phyloP scores from a whole-genome alignment of 2,797 vertebrate species.

The Bradypodion pumilum region DNA sequence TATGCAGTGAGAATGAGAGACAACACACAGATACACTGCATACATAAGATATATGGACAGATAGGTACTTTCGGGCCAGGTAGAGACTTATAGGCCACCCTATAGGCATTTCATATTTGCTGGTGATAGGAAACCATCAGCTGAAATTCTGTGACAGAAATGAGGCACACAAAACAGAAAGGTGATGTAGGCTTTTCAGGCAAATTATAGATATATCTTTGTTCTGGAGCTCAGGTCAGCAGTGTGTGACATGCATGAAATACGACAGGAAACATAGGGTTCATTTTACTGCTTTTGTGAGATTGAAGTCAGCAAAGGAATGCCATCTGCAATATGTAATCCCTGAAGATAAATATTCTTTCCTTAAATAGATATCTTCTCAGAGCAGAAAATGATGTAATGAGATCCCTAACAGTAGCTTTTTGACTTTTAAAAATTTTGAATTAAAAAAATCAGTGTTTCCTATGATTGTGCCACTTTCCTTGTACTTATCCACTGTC shows the following conservation, averaged over 20 bases:
- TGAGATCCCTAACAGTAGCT: neutral
- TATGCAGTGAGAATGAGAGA: no score
- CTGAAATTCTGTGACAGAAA: neutral
- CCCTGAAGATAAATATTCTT: slow-evolving; percentile 14
- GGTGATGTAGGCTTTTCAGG: neutral
- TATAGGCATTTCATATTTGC: neutral
- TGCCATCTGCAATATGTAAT: slow-evolving; percentile 1
- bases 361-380: neutral
- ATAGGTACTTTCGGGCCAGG: no score
- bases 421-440: neutral
- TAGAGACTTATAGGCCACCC: no score
- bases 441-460: neutral
- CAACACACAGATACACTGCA: no score
- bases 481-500: neutral
- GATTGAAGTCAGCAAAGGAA: slow-evolving; percentile 19
- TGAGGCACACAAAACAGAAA: neutral
- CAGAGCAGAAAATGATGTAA: neutral
- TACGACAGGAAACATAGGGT: neutral
- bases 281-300: neutral
- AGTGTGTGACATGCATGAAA: neutral
- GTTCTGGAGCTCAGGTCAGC: neutral
- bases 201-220: neutral
- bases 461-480: neutral
- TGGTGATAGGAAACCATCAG: neutral
- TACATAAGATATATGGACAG: no score